Evolutionary conservation across 2,113 vertebrate genomes (phyloP).

Genomic region (Polypterus bichir): DNA sequence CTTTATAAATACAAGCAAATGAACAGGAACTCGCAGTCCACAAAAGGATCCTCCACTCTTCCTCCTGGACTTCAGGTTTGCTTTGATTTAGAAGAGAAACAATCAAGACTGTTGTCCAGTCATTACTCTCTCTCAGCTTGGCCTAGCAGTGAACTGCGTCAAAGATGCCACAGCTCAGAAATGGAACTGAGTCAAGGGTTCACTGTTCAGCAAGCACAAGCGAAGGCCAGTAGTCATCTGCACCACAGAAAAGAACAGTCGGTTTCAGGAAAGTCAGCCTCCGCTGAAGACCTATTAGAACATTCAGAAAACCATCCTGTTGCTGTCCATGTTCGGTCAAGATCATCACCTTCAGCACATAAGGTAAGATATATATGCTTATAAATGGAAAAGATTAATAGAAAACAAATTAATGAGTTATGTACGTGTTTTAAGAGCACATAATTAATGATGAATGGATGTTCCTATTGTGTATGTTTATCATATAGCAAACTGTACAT

Average conservation of each 20-base stretch:
- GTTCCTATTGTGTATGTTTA: no score
- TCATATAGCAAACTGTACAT: no score
- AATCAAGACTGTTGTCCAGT: constrained; percentile 20
- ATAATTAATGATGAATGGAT: no score
- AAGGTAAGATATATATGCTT: constrained; percentile 55
- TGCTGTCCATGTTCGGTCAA: constrained; percentile 61
- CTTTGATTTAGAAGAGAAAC: constrained; percentile 36
- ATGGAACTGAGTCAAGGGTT: constrained; percentile 27
- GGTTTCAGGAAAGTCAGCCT: constrained; percentile 61
- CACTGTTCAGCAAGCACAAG: constrained; percentile 15
- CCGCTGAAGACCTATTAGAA: constrained; percentile 73
- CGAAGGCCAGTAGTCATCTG: background rate
- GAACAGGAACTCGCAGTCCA: constrained; percentile 21
- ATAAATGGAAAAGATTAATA: no score
- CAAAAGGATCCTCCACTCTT: constrained; percentile 33
- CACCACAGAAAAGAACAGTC: constrained; percentile 2
- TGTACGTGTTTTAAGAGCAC: no score
- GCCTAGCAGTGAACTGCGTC: constrained; percentile 20
- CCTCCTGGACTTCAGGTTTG: constrained; percentile 28
- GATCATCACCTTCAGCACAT: constrained; percentile 61
- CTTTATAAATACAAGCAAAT: constrained; percentile 27
- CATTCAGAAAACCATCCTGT: constrained; percentile 29
- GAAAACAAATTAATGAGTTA: no score
- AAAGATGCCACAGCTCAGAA: constrained; percentile 25
- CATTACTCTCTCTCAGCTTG: constrained; percentile 25